Evolutionary conservation across 2,113 vertebrate species (phyloP).

Genomic region (Pangasianodon hypophthalmus): DNA sequence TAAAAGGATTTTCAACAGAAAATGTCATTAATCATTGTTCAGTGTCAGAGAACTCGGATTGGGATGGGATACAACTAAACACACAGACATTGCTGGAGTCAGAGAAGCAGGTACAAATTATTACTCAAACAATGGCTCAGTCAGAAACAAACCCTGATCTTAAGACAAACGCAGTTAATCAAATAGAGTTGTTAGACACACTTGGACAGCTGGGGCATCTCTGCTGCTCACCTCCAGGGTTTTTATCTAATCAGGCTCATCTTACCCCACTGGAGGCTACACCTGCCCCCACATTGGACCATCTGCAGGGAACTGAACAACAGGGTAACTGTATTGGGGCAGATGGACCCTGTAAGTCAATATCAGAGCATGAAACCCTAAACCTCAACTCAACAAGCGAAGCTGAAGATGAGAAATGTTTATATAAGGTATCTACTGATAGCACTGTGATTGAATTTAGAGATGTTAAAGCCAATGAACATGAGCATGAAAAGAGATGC

Average conservation of each 20-base stretch:
- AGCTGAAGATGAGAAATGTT: conserved; percentile 55
- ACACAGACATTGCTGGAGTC: conserved; percentile 21
- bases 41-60: neutral
- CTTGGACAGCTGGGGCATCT: conserved; percentile 65
- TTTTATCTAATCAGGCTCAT: conserved; percentile 59
- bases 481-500: conserved; percentile 45
- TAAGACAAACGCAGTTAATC: conserved; percentile 40
- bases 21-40: conserved; percentile 1
- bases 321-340: conserved; percentile 55
- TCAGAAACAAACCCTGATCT: conserved; percentile 46
- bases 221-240: conserved; percentile 51
- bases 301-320: conserved; percentile 49
- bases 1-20: neutral
- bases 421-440: conserved; percentile 58
- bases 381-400: conserved; percentile 45
- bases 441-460: conserved; percentile 53
- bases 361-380: conserved; percentile 49
- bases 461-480: conserved; percentile 17
- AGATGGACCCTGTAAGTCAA: conserved; percentile 49
- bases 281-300: conserved; percentile 53
- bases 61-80: conserved; percentile 34
- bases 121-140: conserved; percentile 27
- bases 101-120: conserved; percentile 20
- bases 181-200: conserved; percentile 51
- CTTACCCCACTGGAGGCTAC: conserved; percentile 62